Evolutionary conservation across 30 jellyfish, hydroid and myxozoan species (phyloP).

Genomic region (Cassiopea xamachana): DNA sequence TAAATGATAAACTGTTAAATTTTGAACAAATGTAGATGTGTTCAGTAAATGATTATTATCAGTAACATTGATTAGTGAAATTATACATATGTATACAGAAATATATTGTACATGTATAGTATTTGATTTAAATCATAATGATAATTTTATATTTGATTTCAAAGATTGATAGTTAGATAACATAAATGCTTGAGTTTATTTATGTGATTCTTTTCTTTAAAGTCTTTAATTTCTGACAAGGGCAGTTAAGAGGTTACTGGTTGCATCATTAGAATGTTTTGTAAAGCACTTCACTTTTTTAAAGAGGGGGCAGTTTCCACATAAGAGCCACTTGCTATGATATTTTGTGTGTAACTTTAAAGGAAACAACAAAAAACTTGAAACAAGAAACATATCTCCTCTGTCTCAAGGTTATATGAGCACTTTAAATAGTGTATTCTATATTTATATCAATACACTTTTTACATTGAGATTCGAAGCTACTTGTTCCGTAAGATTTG

Average conservation of each 20-base stretch:
- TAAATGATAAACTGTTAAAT: constrained; percentile 1
- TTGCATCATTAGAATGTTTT: neutral
- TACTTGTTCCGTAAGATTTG: too few species aligned
- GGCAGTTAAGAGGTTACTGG: constrained; percentile 18
- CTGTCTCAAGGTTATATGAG: too few species aligned
- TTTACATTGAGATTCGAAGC: too few species aligned
- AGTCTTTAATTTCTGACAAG: neutral
- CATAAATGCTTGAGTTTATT: neutral
- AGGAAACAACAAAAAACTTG: too few species aligned
- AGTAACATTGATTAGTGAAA: neutral
- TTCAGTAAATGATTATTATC: constrained; percentile 2
- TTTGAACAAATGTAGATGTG: neutral
- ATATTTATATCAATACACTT: too few species aligned
- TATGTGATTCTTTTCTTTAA: neutral
- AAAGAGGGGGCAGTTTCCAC: neutral
- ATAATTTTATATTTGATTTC: constrained; percentile 19
- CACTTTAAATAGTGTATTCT: too few species aligned
- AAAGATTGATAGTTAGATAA: neutral
- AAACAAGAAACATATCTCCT: too few species aligned
- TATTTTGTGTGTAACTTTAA: too few species aligned
- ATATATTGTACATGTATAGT: constrained; percentile 20
- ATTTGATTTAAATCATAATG: constrained; percentile 2
- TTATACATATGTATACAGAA: constrained; percentile 9
- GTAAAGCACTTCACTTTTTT: neutral
- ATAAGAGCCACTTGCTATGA: neutral